Evolutionary conservation across 2,888 invertebrate species (phyloP).

Genomic region (Meiosimyza decipiens): DNA sequence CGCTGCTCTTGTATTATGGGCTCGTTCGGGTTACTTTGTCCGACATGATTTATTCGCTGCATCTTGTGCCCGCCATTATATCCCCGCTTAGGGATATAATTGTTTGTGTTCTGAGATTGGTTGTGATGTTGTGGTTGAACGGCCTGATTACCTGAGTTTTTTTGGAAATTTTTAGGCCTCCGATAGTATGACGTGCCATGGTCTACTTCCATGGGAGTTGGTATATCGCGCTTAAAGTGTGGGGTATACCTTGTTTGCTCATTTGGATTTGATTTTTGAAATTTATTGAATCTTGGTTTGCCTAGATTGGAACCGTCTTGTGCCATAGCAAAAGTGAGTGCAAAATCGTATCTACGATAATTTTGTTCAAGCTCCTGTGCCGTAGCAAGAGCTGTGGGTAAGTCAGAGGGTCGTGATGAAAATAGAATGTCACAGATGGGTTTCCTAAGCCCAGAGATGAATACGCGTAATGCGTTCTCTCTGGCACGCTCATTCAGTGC

Average conservation of each 20-base stretch:
- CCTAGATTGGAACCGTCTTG: background rate
- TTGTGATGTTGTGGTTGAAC: background rate
- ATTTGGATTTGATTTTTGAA: too few relatives aligned
- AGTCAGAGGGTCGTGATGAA: constrained; percentile 34
- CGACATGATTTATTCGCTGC: constrained; percentile 27
- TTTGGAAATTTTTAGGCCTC: constrained; percentile 8
- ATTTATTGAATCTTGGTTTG: background rate
- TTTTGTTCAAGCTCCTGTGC: constrained; percentile 40
- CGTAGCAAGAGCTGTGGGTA: constrained; percentile 37
- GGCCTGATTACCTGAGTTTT: background rate
- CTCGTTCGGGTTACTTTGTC: constrained; percentile 6
- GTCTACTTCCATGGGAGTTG: constrained; percentile 27
- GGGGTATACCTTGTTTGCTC: too few relatives aligned
- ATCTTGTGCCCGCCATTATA: constrained; percentile 13
- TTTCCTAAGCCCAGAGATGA: constrained; percentile 32
- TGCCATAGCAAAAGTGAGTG: constrained; percentile 17
- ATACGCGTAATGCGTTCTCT: constrained; percentile 37
- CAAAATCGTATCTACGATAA: constrained; percentile 37
- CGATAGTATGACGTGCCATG: constrained; percentile 27
- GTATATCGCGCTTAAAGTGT: too few relatives aligned
- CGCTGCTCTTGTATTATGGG: too few relatives aligned
- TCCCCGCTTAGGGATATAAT: background rate
- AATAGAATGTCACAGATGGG: constrained; percentile 40
- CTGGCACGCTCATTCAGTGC: constrained; percentile 31
- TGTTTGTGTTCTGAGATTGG: background rate